These are phyloP conservation scores for Synanthedon andrenaeformis DNA, from an alignment of 2,888 invertebrate species.

Conservation along the genomic window DNA sequence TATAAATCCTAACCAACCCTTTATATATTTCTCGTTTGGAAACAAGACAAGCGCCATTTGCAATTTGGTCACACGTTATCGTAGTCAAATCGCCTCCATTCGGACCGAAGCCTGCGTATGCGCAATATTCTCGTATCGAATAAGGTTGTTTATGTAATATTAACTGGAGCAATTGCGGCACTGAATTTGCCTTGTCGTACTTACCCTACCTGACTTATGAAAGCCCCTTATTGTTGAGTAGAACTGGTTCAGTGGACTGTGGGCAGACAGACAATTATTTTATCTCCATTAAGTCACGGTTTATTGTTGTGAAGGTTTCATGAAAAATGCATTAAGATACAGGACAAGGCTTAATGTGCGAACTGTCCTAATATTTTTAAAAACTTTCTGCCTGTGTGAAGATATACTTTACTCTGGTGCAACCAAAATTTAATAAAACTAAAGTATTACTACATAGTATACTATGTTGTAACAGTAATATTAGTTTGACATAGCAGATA, in stretches of 20 bases:
- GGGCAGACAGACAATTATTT: too few species aligned
- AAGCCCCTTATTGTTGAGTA: background rate
- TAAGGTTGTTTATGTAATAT: constrained; percentile 44
- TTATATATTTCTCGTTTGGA: too few species aligned
- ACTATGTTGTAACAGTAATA: too few species aligned
- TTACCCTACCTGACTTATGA: background rate
- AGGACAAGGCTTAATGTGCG: too few species aligned
- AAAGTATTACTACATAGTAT: background rate
- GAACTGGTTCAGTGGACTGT: background rate
- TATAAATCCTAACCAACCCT: too few species aligned
- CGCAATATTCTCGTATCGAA: constrained; percentile 27
- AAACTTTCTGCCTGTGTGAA: too few species aligned
- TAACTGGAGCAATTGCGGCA: constrained; percentile 40
- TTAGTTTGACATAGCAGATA: too few species aligned
- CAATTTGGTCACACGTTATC: background rate
- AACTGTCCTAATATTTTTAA: too few species aligned
- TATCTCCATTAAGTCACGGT: too few species aligned
- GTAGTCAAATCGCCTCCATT: background rate
- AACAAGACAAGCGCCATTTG: background rate
- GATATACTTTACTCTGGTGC: background rate
- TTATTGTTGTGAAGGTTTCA: too few species aligned
- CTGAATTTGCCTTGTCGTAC: constrained; percentile 12
- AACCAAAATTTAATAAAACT: background rate
- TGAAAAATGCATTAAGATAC: too few species aligned
- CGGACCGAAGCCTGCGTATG: constrained; percentile 8